Conservation (phyloP, 2,888 invertebrate genomes). For the Drosophila multiciliata region DNA sequence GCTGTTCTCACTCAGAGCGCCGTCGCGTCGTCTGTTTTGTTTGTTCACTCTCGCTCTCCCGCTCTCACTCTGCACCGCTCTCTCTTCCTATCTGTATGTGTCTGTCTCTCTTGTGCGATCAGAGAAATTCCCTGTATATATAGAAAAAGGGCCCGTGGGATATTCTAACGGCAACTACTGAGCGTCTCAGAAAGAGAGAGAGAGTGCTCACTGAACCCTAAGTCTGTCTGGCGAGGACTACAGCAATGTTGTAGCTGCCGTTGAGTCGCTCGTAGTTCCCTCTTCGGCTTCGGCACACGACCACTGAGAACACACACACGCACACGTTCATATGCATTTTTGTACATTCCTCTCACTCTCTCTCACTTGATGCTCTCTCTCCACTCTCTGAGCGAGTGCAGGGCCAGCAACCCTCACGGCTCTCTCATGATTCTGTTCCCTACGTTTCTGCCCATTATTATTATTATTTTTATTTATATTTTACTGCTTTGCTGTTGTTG, state of each 20-base stretch:
- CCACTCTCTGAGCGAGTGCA: constrained; percentile 56
- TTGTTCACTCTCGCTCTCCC: constrained; percentile 30
- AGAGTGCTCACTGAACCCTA: constrained; percentile 34
- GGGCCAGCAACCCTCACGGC: constrained; percentile 59
- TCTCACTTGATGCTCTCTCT: constrained; percentile 27
- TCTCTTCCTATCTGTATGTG: neutral
- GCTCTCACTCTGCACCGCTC: constrained; percentile 12
- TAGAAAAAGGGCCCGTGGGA: constrained; percentile 57
- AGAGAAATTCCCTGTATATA: constrained; percentile 63
- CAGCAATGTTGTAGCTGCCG: constrained; percentile 32
- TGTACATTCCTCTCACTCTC: constrained; percentile 18
- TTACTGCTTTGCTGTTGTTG: constrained; percentile 66
- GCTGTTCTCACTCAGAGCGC: constrained; percentile 41
- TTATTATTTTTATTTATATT: constrained; percentile 80
- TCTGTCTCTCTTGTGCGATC: constrained; percentile 47
- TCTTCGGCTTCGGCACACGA: constrained; percentile 58
- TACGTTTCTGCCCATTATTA: constrained; percentile 75
- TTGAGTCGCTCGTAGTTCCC: constrained; percentile 21
- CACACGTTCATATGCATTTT: constrained; percentile 37
- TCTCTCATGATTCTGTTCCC: constrained; percentile 59
- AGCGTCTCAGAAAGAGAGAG: constrained; percentile 7
- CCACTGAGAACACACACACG: constrained; percentile 32
- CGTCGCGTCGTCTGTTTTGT: constrained; percentile 44
- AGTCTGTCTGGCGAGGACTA: constrained; percentile 50
- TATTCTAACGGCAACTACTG: constrained; percentile 66